Base-by-base conservation (phyloP, 2,797 vertebrate species). In the Catostomus latipinnis region DNA sequence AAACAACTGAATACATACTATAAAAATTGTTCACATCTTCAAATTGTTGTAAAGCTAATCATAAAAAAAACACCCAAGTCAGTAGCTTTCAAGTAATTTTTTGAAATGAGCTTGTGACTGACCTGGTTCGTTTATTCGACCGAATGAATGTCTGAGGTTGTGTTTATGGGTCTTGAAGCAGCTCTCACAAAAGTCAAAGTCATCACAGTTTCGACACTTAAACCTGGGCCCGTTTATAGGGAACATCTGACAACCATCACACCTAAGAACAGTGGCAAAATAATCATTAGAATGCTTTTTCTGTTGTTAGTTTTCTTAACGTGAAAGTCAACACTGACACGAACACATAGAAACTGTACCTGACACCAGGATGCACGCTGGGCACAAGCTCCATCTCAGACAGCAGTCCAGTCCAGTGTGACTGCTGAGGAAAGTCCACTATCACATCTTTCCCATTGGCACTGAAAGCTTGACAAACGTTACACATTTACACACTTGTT, bases 371-470 rank as follows among this genome's bases (percentile, higher is more conserved):
- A 85, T 99, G 98, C 83, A 98, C 89, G 78, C 98, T 99, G 67
- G 98, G 98, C 13, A 99, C 97, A 87, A 99, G 86, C 82, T 99
- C 98, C 98, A 99, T 99, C 91, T 99, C 98, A 12, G 97, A 98
- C 78, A 99, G 83, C 67, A 99, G 88, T 6, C 98, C 98, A 1
- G 98, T 99, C 98, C 98, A 99, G 85, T 99, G 98, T 1, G 97
- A 98, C 88, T 99, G 98, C 86, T 99, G 98, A 34, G 97, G 96
- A 76, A 99, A 99, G 86, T 99, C 98, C 1, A 99, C 98, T 0
- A 99, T 99, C 84, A 99, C 96, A 78, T 99, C 98, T 87, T 99
- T 99, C 46, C 98, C 98, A 80, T 99, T 99, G 90, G 98, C 98
- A 91, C 98, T 99, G 90, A 99, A 99, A 79, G 98, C 98, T 99